These are phyloP conservation scores for Aegotheles bennettii DNA, from an alignment of 2,113 vertebrate genomes.

Conservation along the genomic window DNA sequence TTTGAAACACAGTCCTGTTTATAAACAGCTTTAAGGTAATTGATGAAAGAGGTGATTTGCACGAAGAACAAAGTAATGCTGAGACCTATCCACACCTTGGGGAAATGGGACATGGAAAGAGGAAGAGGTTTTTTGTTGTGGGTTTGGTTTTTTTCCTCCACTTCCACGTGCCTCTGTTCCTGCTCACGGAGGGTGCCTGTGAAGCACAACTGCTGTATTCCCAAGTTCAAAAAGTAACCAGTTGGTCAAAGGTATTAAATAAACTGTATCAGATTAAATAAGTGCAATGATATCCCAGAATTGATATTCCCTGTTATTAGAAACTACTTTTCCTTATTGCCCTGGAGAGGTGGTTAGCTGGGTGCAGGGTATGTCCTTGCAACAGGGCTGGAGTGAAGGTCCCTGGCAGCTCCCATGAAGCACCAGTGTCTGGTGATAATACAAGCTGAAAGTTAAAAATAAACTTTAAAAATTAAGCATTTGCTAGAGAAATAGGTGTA, in stretches of 20 bases:
- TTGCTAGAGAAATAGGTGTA: background rate
- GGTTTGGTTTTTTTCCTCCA: background rate
- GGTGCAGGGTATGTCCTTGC: background rate
- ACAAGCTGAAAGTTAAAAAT: background rate
- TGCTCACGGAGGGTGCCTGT: rapidly evolving
- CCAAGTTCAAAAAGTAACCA: background rate
- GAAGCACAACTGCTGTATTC: background rate
- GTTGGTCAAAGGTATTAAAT: background rate
- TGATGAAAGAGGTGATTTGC: slow-evolving; percentile 41
- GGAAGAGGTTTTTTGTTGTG: background rate
- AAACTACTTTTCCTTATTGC: background rate
- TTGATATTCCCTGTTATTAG: background rate
- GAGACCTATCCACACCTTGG: slow-evolving; percentile 28
- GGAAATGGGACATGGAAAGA: background rate
- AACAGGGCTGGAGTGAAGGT: background rate
- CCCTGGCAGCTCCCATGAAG: background rate
- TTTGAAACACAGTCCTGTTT: slow-evolving; percentile 18
- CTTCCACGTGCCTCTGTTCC: background rate
- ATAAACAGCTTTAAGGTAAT: slow-evolving; percentile 21
- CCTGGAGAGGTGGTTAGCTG: background rate
- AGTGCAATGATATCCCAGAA: background rate
- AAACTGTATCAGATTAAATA: background rate
- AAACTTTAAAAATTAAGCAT: background rate
- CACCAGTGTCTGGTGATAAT: background rate
- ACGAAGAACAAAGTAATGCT: slow-evolving; percentile 43